phyloP scores from a whole-genome alignment of 2,113 vertebrate genomes.

The Neogale vison region DNA sequence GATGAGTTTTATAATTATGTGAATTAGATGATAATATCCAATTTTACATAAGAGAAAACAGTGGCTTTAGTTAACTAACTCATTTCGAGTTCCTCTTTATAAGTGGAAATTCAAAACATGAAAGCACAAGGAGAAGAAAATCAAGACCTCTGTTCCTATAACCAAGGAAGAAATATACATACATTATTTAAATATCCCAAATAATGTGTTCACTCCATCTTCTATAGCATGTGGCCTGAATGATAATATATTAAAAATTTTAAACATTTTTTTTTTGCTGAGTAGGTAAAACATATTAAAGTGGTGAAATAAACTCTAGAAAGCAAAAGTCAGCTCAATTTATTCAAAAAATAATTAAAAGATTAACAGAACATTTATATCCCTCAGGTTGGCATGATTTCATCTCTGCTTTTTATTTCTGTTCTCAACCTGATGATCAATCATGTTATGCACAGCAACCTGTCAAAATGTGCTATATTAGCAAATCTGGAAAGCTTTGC shows the following conservation, averaged over 20 bases:
- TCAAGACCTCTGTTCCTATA: background rate
- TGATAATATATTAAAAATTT: background rate
- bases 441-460: constrained; percentile 3
- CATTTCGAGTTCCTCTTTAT: background rate
- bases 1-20: background rate
- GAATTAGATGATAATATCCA: background rate
- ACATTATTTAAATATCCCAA: background rate
- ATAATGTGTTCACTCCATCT: background rate
- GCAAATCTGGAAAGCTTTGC: background rate
- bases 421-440: constrained; percentile 49
- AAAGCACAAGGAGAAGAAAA: background rate
- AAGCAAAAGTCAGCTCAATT: constrained; percentile 51
- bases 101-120: background rate
- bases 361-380: constrained; percentile 52
- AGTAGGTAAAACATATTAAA: background rate
- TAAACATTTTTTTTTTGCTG: background rate
- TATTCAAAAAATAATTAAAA: constrained; percentile 64
- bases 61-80: background rate
- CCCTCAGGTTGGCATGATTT: constrained; percentile 30
- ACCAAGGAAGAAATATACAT: background rate
- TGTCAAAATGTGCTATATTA: constrained; percentile 50
- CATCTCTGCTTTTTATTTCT: constrained; percentile 40
- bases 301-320: constrained; percentile 42
- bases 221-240: background rate
- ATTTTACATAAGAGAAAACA: background rate